These are phyloP conservation scores for Chaenogobius annularis DNA, from an alignment of 2,113 vertebrate species.

Conservation along the genomic window DNA sequence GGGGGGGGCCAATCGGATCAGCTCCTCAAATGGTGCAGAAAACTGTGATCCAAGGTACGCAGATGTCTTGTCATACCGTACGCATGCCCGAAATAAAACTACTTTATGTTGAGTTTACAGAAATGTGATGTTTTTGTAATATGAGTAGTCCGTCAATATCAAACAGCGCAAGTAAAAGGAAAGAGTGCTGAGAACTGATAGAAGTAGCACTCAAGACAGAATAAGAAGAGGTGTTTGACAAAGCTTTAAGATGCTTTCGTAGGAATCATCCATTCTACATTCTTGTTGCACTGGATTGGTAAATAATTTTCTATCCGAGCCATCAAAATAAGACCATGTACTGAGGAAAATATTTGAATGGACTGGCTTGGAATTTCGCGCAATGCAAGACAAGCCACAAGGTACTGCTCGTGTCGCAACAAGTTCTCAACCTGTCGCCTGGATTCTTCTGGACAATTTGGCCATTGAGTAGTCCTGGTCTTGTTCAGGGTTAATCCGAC, in stretches of 20 bases:
- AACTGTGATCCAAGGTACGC: slow-evolving; percentile 30
- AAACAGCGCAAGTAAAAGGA: slow-evolving; percentile 18
- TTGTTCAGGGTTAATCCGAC: no score
- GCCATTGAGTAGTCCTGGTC: no score
- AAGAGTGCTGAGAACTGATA: not conserved
- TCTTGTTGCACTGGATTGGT: not conserved
- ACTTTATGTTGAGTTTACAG: slow-evolving; percentile 11
- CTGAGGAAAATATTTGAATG: no score
- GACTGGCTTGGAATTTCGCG: no score
- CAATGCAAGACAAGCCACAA: no score
- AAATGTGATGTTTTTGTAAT: slow-evolving; percentile 29
- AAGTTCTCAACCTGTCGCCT: no score
- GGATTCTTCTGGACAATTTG: no score
- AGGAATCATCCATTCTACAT: not conserved
- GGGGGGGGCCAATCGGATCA: slow-evolving; percentile 30
- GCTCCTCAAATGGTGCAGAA: slow-evolving; percentile 25
- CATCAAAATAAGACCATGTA: no score
- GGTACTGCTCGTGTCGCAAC: no score
- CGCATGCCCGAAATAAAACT: slow-evolving; percentile 32
- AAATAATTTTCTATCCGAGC: not conserved
- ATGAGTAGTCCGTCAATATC: slow-evolving; percentile 17
- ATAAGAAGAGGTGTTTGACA: not conserved
- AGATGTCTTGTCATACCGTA: slow-evolving; percentile 18
- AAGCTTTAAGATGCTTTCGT: not conserved
- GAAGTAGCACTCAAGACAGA: not conserved